Percentiles rank a stretch among this genome's conserved stretches.
Evolutionary conservation across 2,888 invertebrate species (phyloP).

Genomic region (Cerastis rubricosa): DNA sequence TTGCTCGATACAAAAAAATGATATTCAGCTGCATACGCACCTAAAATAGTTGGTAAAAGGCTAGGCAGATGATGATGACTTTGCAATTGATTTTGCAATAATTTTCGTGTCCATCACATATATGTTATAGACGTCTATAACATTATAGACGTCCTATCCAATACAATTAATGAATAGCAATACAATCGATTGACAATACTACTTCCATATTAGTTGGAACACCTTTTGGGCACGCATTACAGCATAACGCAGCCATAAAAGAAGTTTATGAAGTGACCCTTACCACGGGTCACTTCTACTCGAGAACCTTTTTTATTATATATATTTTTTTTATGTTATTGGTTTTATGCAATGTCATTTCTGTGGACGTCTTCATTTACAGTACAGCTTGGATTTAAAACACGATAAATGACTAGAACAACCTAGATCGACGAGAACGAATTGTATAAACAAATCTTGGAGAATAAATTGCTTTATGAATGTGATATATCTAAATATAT

Average conservation of each 20-base stretch:
- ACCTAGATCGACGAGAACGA: conserved; percentile 17
- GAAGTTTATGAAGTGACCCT: conserved; percentile 73
- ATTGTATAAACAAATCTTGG: conserved; percentile 36
- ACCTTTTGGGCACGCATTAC: conserved; percentile 68
- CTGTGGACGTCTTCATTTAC: conserved; percentile 41
- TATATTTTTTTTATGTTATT: conserved; percentile 59
- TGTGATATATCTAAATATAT: background rate
- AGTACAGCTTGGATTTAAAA: background rate
- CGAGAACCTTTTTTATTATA: conserved; percentile 59
- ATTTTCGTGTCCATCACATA: background rate
- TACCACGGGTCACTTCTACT: conserved; percentile 64
- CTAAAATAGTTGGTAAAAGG: background rate
- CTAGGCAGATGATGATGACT: background rate
- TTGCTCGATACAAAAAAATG: background rate
- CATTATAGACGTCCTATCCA: background rate
- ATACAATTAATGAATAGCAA: conserved; percentile 40
- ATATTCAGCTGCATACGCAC: background rate
- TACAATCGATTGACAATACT: conserved; percentile 43
- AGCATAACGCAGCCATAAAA: conserved; percentile 76
- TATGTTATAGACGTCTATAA: background rate
- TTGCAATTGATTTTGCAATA: background rate
- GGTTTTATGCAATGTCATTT: conserved; percentile 48
- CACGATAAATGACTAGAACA: conserved; percentile 21
- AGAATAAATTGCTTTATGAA: conserved; percentile 3
- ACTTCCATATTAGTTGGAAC: conserved; percentile 66